Base-by-base conservation (phyloP, 1,140 invertebrate genomes). In the Halictus rubicundus region DNA sequence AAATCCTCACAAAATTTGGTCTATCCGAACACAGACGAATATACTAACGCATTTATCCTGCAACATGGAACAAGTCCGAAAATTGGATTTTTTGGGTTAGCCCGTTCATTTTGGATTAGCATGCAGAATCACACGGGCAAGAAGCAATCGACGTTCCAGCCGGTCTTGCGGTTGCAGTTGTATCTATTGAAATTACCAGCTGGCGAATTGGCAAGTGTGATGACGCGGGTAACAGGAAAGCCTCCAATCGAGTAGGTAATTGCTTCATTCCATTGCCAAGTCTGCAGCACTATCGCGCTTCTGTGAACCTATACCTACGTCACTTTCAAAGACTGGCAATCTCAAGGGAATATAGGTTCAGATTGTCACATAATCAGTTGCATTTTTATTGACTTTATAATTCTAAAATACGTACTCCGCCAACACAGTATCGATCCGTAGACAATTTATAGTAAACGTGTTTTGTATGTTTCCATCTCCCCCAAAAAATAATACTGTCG, bases 121-220 rank as follows among this genome's bases (percentile, higher is more conserved):
- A 42, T 57, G 59, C 77, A 77, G 76, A 87, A 85, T 89, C 79
- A 78, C 83, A 80, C 69, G 82, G 79, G 88, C 81, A 86, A 88
- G 79, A 77, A 74, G 87, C 83, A 87, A 87, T 88, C 83, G 81
- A 77, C 87, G 80, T 87, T 85, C 81, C 86, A 74, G 42, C 70
- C 79, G 73, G 78, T 82, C 86, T 86, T 88, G 88, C 73, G 83
- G 85, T 85, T 81, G 68, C 78, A 88, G 82, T 84, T 88, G 84
- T 83, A 87, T 87, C 86, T 87, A 88, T 88, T 88, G 87, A 89
- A 89, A 88, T 89, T 87, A 88, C 85, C 79, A 80, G 74, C 75
- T 77, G 70, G 76, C 84, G 87, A 88, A 90, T 91, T 91, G 90
- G 89, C 89, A 90, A 89, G 90, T 91, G 89, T 90, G 90, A 91